A percentile compares a stretch with the other conserved stretches of the same genome.
Conservation (phyloP, 2,797 vertebrate genomes). For the Acipenser ruthenus region DNA sequence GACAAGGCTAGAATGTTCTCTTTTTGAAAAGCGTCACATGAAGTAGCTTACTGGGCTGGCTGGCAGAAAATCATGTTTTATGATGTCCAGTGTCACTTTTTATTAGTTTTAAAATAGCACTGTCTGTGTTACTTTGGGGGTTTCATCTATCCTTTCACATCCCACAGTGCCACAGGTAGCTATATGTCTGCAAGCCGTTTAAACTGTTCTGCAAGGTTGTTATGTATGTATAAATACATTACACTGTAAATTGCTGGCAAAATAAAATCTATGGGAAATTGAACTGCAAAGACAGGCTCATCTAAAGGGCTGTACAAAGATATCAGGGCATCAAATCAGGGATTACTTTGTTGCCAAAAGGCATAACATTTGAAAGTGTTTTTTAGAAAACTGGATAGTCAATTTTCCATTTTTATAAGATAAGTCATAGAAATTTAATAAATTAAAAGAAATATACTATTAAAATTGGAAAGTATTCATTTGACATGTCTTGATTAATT, state of each 20-base stretch:
- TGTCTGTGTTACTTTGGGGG: constrained; percentile 47
- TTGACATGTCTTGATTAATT: too few species aligned
- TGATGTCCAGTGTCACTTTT: constrained; percentile 54
- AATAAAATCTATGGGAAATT: constrained; percentile 21
- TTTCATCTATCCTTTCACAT: constrained; percentile 47
- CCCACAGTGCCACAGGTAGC: constrained; percentile 50
- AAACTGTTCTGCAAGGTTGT: constrained; percentile 41
- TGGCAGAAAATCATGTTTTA: constrained; percentile 58
- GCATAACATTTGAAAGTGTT: too few species aligned
- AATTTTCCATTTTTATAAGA: too few species aligned
- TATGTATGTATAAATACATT: constrained; percentile 22
- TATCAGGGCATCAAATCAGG: neutral
- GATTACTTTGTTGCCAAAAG: neutral
- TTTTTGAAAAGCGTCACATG: constrained; percentile 62
- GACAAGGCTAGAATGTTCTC: constrained; percentile 67
- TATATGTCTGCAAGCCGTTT: constrained; percentile 44
- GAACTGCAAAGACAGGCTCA: constrained; percentile 17
- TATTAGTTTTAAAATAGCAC: constrained; percentile 53
- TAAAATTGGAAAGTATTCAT: too few species aligned
- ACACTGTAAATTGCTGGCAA: constrained; percentile 26
- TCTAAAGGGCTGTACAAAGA: constrained; percentile 10
- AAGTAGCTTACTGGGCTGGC: constrained; percentile 43
- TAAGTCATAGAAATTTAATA: too few species aligned
- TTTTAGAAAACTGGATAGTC: too few species aligned
- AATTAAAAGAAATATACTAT: too few species aligned